A percentile compares a stretch with the other conserved stretches of the same genome.
Evolutionary conservation across 1,140 invertebrate species (phyloP).

Genomic region (Pseudomyrmex gracilis): DNA sequence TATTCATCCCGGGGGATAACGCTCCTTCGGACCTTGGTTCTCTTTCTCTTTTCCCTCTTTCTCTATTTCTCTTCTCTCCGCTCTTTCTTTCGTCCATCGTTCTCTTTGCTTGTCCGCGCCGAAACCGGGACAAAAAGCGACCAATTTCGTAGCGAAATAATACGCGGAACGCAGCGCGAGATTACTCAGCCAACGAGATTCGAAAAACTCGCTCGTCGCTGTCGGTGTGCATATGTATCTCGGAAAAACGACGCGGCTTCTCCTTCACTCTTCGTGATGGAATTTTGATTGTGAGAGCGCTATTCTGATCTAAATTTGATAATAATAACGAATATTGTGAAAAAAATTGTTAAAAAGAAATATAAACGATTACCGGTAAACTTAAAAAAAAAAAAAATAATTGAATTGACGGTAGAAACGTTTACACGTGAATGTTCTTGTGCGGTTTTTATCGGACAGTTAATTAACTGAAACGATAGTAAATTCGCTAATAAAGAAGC

Average conservation of each 20-base stretch:
- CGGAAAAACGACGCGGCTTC: constrained; percentile 2
- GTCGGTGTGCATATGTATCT: neutral
- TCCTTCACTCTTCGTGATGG: constrained; percentile 10
- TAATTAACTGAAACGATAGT: neutral
- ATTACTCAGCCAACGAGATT: constrained; percentile 7
- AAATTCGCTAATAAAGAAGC: constrained; percentile 35
- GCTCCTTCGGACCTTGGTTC: constrained; percentile 40
- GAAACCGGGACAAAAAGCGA: constrained; percentile 48
- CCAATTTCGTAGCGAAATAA: constrained; percentile 61
- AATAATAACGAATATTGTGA: neutral
- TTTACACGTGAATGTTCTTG: neutral
- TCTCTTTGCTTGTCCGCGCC: constrained; percentile 24
- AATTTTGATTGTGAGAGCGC: constrained; percentile 6
- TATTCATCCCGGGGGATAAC: constrained; percentile 81
- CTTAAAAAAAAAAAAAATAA: neutral
- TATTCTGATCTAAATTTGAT: neutral
- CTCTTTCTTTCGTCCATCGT: neutral
- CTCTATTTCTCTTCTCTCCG: constrained; percentile 20
- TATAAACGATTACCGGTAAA: neutral
- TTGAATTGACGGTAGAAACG: neutral
- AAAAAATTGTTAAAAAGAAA: neutral
- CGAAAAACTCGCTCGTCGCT: constrained; percentile 17
- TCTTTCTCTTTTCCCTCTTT: constrained; percentile 32
- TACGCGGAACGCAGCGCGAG: constrained; percentile 47
- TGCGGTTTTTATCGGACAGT: neutral